Conservation (phyloP, 1,140 invertebrate genomes). For the Drosophila littoralis region DNA sequence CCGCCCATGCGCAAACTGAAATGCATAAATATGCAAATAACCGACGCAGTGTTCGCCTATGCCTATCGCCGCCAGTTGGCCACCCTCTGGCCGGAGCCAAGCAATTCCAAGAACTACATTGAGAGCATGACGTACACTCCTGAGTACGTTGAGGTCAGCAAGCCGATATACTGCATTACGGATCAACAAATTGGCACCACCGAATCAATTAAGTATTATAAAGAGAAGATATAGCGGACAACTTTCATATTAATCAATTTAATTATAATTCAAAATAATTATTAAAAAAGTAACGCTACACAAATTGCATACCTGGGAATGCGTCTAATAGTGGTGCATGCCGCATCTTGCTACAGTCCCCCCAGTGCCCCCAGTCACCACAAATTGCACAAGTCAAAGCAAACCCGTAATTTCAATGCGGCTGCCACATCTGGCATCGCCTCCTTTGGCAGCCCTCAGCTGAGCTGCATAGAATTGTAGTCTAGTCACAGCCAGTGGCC, state of each 20-base stretch:
- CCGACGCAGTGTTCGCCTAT: constrained; percentile 88
- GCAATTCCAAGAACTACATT: constrained; percentile 49
- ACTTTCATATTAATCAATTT: constrained; percentile 13
- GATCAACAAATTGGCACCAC: constrained; percentile 33
- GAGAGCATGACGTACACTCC: constrained; percentile 23
- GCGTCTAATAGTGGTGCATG: constrained; percentile 25
- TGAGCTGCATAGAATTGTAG: constrained; percentile 23
- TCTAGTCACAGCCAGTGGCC: constrained; percentile 49
- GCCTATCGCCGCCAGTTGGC: constrained; percentile 51
- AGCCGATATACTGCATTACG: constrained; percentile 31
- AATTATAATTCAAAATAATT: constrained; percentile 21
- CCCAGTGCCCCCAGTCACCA: too few species aligned
- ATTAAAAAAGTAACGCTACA: constrained; percentile 7
- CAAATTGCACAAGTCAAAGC: constrained; percentile 20
- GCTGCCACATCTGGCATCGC: constrained; percentile 16
- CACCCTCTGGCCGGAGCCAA: constrained; percentile 55
- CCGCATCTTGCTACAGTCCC: constrained; percentile 38
- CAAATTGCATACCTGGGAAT: constrained; percentile 40
- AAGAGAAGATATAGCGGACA: constrained; percentile 23
- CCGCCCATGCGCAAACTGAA: constrained; percentile 94
- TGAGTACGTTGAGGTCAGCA: background rate
- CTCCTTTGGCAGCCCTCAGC: background rate
- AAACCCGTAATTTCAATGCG: constrained; percentile 59
- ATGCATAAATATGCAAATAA: constrained; percentile 94
- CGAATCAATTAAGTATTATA: constrained; percentile 45